These are phyloP conservation scores for Liparis tanakae DNA, from an alignment of 2,797 vertebrate genomes.

Conservation along the genomic window DNA sequence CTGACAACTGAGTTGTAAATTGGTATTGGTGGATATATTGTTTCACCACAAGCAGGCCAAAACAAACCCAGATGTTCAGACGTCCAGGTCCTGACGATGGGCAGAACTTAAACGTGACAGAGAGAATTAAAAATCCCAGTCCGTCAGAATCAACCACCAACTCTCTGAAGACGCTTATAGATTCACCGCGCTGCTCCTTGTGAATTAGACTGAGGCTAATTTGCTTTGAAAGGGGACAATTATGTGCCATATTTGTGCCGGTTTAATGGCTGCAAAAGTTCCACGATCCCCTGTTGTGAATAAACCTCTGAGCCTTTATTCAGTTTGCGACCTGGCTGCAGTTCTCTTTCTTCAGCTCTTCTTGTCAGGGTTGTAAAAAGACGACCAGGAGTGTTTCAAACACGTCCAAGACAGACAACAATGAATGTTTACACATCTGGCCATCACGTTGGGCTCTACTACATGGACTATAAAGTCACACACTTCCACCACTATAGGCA, in stretches of 20 bases:
- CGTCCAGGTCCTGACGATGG: too few species aligned
- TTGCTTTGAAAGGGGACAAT: too few species aligned
- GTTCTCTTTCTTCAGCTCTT: neutral
- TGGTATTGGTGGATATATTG: too few species aligned
- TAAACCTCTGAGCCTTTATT: neutral
- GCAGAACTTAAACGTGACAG: neutral
- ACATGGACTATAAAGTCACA: neutral
- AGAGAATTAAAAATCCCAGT: too few species aligned
- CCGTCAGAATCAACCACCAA: too few species aligned
- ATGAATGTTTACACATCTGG: neutral
- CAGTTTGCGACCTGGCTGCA: neutral
- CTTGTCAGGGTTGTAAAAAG: neutral
- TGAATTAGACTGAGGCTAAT: too few species aligned
- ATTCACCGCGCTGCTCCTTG: too few species aligned
- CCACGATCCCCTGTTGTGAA: neutral
- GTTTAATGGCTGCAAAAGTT: neutral
- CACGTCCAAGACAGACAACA: neutral
- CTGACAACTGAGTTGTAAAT: too few species aligned
- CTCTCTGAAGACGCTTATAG: too few species aligned
- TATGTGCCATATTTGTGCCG: neutral
- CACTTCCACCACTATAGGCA: neutral
- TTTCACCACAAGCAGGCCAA: too few species aligned
- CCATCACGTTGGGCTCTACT: neutral
- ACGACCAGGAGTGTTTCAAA: neutral
- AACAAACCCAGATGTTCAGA: too few species aligned